phyloP scores from a whole-genome alignment of 37 sponge, comb jelly and placozoan genomes.

The Amphimedon queenslandica region DNA sequence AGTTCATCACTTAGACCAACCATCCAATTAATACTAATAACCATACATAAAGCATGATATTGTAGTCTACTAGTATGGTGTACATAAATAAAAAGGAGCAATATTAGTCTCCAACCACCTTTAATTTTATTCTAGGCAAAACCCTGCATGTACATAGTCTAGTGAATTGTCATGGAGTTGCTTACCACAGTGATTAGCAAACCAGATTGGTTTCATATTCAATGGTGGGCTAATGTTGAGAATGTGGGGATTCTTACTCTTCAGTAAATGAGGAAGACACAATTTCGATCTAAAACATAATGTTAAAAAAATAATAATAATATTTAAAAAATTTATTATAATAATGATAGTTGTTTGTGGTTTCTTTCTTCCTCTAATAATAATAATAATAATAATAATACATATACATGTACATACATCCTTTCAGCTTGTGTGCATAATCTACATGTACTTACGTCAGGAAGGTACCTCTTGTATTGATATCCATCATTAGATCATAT shows the following conservation, averaged over 20 bases:
- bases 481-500: constrained; percentile 97
- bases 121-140: too few relatives aligned
- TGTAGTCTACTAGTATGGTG: too few relatives aligned
- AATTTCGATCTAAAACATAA: constrained; percentile 72
- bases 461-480: constrained; percentile 94
- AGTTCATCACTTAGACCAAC: too few relatives aligned
- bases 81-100: too few relatives aligned
- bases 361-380: too few relatives aligned
- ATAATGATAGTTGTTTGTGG: too few relatives aligned
- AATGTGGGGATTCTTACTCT: constrained; percentile 87
- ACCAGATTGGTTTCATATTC: constrained; percentile 93
- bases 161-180: neutral
- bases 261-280: constrained; percentile 90
- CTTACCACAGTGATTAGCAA: constrained; percentile 88
- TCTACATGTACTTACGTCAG: constrained; percentile 56
- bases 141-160: too few relatives aligned
- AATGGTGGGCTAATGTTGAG: constrained; percentile 98
- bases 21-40: too few relatives aligned
- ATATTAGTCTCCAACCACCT: too few relatives aligned
- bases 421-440: constrained; percentile 1
- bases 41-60: too few relatives aligned
- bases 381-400: too few relatives aligned
- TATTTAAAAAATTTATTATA: too few relatives aligned
- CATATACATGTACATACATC: constrained; percentile 9
- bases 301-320: neutral